phyloP scores from a whole-genome alignment of 2,888 invertebrate genomes.

The Lepeophtheirus nordmannii region DNA sequence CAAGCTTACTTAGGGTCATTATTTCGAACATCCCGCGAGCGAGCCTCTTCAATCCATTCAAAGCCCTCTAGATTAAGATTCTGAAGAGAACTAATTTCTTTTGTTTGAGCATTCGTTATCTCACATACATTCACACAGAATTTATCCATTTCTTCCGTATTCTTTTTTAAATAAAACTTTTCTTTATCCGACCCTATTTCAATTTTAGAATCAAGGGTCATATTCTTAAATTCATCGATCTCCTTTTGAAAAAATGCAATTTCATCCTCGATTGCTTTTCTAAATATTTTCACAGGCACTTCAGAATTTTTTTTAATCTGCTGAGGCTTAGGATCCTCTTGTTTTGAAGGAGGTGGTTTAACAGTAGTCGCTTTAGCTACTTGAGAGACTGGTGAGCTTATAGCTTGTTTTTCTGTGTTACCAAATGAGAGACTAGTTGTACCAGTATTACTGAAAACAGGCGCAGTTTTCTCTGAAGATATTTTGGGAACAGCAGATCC shows the following conservation, averaged over 20 bases:
- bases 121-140: slow-evolving; percentile 48
- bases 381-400: background rate
- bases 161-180: slow-evolving; percentile 40
- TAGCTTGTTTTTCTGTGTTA: too few relatives aligned
- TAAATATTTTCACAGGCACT: background rate
- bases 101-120: slow-evolving; percentile 43
- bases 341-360: background rate
- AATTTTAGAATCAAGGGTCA: slow-evolving; percentile 39
- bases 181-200: slow-evolving; percentile 44
- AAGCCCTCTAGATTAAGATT: slow-evolving; percentile 38
- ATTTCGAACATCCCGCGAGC: slow-evolving; percentile 32
- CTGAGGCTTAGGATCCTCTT: background rate
- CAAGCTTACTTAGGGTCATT: slow-evolving; percentile 31
- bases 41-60: slow-evolving; percentile 35
- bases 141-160: slow-evolving; percentile 42
- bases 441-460: background rate
- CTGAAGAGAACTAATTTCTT: slow-evolving; percentile 45
- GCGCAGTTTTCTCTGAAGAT: background rate
- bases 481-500: background rate
- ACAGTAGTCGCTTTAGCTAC: background rate
- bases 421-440: too few relatives aligned
- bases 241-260: slow-evolving; percentile 50
- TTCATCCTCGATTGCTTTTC: slow-evolving; percentile 45
- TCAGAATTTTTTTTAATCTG: background rate
- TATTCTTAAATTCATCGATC: slow-evolving; percentile 44